Evolutionary conservation across 2,113 vertebrate genomes (phyloP), one percentile per base, ranked within the genome.

Genomic region (Prunella himalayana): DNA sequence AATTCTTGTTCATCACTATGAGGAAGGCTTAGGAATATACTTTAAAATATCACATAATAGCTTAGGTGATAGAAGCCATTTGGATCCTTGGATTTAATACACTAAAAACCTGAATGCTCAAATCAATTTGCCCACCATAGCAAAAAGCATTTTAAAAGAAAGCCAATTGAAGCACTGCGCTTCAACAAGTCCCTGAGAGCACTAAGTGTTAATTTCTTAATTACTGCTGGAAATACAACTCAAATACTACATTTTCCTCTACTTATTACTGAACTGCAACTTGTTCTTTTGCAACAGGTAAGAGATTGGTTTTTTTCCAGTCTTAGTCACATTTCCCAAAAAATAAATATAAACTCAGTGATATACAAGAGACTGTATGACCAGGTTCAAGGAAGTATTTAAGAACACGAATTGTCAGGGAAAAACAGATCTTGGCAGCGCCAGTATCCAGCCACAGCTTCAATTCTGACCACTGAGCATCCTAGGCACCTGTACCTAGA

Each of bases 271-370:
- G 0, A 27, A 70, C 16, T n/a, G 31, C 13, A 77, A 54, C 27
- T 56, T 47, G 6, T 22, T 88, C 25, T 90, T 75, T 47, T 60
- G 18, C 39, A 70, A 81, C 13, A 71, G 24, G 3, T 41, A 37
- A 70, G 31, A 78, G 41, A 45, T 7, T 9, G 31, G 9, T 41
- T 59, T 33, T 17, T 2, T 0, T 2, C 5, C 3, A 7, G n/a
- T 10, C 7, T 17, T 28, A 13, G 22, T 28, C 42, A 20, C 5
- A 28, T 50, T 85, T 79, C 54, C 80, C 15, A 49, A n/a, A 93
- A 80, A 80, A 41, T 7, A 68, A 41, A 65, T 14, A 17, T 5
- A 30, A 83, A 65, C 11, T 19, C 54, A 42, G 17, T 50, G 61
- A 71, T 61, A 63, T 20, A 5, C 9, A 76, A 31, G 15, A 82